Percentiles rank a stretch among this genome's conserved stretches.
Evolutionary conservation across 2,888 invertebrate species (phyloP).

Genomic region (Drosophila kuntzei): DNA sequence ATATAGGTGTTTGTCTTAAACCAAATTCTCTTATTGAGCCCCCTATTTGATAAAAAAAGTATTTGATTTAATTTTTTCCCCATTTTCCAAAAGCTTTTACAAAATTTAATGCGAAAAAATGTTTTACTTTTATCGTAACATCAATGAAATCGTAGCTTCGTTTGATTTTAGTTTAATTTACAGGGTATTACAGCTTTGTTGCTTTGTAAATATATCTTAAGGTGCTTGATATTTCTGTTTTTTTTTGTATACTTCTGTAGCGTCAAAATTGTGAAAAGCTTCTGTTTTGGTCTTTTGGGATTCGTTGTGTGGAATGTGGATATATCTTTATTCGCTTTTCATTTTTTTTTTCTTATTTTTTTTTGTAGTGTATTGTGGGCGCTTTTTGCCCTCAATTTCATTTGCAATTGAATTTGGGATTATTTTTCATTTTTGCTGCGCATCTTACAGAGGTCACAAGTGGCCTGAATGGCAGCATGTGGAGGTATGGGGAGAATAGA

Average conservation of each 20-base stretch:
- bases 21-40: no score
- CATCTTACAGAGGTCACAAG: conserved; percentile 77
- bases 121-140: not conserved
- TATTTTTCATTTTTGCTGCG: conserved; percentile 81
- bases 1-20: no score
- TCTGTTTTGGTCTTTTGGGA: conserved; percentile 64
- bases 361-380: conserved; percentile 57
- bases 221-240: conserved; percentile 8
- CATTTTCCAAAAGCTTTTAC: not conserved
- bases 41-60: no score
- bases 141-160: no score
- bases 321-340: conserved; percentile 15
- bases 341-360: conserved; percentile 19
- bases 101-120: not conserved
- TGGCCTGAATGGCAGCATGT: conserved; percentile 65
- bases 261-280: conserved; percentile 62
- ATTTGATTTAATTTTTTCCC: no score
- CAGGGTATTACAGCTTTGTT: conserved; percentile 22
- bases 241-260: conserved; percentile 50
- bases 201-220: conserved; percentile 7
- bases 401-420: conserved; percentile 82
- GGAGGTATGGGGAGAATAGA: not conserved
- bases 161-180: not conserved
- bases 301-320: conserved; percentile 26
- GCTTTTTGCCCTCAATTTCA: conserved; percentile 79